phyloP scores from a whole-genome alignment of 2,113 vertebrate genomes.

The Pogona vitticeps region DNA sequence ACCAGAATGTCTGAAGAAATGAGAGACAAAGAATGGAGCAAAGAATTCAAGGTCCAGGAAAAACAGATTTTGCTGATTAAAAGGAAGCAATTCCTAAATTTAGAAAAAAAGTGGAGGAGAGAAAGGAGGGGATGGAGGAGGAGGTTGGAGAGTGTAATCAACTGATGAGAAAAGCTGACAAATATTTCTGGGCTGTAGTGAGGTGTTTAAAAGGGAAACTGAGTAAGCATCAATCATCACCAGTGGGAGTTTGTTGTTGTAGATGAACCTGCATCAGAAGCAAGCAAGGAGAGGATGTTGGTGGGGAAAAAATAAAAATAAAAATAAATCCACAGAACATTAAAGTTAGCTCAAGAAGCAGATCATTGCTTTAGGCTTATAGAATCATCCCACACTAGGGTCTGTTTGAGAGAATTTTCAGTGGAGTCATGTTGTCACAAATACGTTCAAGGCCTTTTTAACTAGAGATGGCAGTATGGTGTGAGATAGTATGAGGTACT shows the following conservation, averaged over 20 bases:
- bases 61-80: neutral
- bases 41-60: neutral
- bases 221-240: slow-evolving; percentile 4
- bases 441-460: neutral
- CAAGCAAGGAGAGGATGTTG: neutral
- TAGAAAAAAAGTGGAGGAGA: neutral
- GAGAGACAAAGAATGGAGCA: neutral
- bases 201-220: neutral
- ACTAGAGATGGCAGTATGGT: neutral
- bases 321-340: neutral
- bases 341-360: neutral
- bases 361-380: neutral
- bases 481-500: neutral
- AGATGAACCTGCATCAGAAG: neutral
- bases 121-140: neutral
- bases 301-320: neutral
- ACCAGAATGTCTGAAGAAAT: neutral
- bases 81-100: neutral
- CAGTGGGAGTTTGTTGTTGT: neutral
- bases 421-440: neutral
- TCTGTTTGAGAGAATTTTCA: neutral
- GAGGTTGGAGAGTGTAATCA: neutral
- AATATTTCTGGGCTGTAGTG: neutral
- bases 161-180: neutral
- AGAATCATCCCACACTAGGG: neutral